Evolutionary conservation across 2,113 vertebrate species (phyloP), one percentile per base, ranked within the genome.

Genomic region (Willisornis vidua): DNA sequence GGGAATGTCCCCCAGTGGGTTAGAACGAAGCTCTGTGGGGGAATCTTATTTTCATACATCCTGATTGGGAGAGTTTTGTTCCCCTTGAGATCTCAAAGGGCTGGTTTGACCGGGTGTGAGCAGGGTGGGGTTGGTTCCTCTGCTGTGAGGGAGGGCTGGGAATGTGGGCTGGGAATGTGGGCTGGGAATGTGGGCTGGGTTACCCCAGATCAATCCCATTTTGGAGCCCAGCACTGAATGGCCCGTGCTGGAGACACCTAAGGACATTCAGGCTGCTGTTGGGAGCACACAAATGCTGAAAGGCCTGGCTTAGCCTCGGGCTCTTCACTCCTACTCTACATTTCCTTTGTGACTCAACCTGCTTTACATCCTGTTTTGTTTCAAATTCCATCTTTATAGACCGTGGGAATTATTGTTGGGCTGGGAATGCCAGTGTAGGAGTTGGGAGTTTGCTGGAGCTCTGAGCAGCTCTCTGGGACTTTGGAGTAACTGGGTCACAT

Each of bases 301-400:
- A 61, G 81, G 58, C 80, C 63, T 76, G 41, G 16, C 59, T 84
- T 70, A 63, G 61, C 91, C 62, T 85, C 77, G 33, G 61, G 94
- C 70, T 87, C 39, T 83, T 89, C 31, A 35, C 14, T 70, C 76
- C 80, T 57, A 8, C 46, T 84, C 72, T 59, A 9, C 23, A 1
- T 87, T 68, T 89, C 77, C 81, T 93, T 91, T 96, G 84, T 95
- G 94, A 94, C 70, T 95, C 95, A 95, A 73, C 80, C 77, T 93
- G 80, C 52, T 96, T 95, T 91, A 45, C 93, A 87, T 87, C 33
- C 26, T 33, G 51, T 20, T 45, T 72, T 76, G 33, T 87, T 96
- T 72, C 45, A 48, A 12, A 89, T 79, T 58, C 66, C 79, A 31
- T 57, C 54, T 87, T 72, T 8, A 13, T 20, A 45, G 74, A 78